phyloP scores from a whole-genome alignment of 1,140 invertebrate species.

The Macrocentrus cingulum region DNA sequence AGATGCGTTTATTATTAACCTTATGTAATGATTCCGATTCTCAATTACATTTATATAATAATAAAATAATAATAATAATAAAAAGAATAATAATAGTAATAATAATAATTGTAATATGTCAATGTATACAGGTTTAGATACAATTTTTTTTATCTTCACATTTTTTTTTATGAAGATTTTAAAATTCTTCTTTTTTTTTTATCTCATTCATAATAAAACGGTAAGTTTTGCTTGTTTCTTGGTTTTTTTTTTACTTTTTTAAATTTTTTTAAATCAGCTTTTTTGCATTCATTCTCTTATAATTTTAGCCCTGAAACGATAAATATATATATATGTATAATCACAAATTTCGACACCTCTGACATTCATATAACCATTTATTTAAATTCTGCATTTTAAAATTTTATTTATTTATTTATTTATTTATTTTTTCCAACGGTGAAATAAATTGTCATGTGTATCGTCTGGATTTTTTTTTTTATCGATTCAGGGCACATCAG shows the following conservation, averaged over 20 bases:
- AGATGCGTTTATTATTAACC: slow-evolving; percentile 60
- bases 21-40: slow-evolving; percentile 60
- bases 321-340: neutral
- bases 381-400: slow-evolving; percentile 40
- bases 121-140: slow-evolving; percentile 60
- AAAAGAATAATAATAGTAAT: slow-evolving; percentile 53
- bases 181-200: slow-evolving; percentile 21
- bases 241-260: slow-evolving; percentile 42
- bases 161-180: slow-evolving; percentile 52
- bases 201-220: slow-evolving; percentile 27
- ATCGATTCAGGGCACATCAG: slow-evolving; percentile 53
- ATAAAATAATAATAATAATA: slow-evolving; percentile 56
- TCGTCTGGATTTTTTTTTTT: slow-evolving; percentile 31
- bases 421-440: too few species aligned
- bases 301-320: slow-evolving; percentile 51
- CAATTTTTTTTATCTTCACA: slow-evolving; percentile 44
- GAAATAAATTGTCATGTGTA: slow-evolving; percentile 48
- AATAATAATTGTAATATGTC: slow-evolving; percentile 58
- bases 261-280: slow-evolving; percentile 42
- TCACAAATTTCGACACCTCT: slow-evolving; percentile 48
- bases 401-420: too few species aligned
- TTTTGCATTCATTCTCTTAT: slow-evolving; percentile 49
- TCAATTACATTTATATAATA: slow-evolving; percentile 58
- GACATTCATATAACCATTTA: slow-evolving; percentile 32
- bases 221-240: slow-evolving; percentile 21